Base-by-base conservation (phyloP, 2,797 vertebrate species). In the Melanotaenia parkinsoni region DNA sequence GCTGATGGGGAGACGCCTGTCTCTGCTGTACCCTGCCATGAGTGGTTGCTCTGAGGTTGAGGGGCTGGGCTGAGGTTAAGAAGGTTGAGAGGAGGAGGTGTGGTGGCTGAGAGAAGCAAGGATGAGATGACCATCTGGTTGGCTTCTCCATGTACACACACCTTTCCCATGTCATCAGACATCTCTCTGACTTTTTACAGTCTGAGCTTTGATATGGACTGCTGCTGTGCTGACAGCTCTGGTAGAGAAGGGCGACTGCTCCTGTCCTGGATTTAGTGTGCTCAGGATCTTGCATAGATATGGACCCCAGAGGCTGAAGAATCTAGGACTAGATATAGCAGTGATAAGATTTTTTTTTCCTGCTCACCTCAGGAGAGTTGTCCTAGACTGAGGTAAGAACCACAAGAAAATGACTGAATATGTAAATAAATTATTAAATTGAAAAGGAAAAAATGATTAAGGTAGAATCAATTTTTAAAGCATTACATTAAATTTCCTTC, bases 121-220 rank as follows among this genome's bases (percentile, higher is more conserved):
- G 85, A 88, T 78, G 86, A 89, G 86, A 87, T 90, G 91, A 90
- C 90, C 93, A 94, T 95, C 94, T 94, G 93, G 92, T 89, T 82
- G 89, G 83, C 83, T 86, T 91, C 82, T 91, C 81, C 83, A 74
- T 85, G 77, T 72, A 78, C 79, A 84, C 58, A 62, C 85, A 77
- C 83, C 74, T 80, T 76, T 76, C 78, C 65, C 80, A 80, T 81
- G n/a, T 88, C 65, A 72, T 74, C 82, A 80, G 84, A 87, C 87
- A 86, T 67, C 85, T 81, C 72, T n/a, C 58, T 68, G 72, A 63
- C 66, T 82, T 82, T 79, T 76, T 71, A 72, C 80, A 65, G 86
- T 79, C 85, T 79, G 60, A 56, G 72, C 74, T 82, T 78, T 92
- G 91, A 91, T 91, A 93, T 91, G 91, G 86, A 85, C 85, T 73